Percentiles rank a stretch among this genome's conserved stretches.
Evolutionary conservation across 2,888 invertebrate genomes (phyloP).

Genomic region (Tinea trinotella): DNA sequence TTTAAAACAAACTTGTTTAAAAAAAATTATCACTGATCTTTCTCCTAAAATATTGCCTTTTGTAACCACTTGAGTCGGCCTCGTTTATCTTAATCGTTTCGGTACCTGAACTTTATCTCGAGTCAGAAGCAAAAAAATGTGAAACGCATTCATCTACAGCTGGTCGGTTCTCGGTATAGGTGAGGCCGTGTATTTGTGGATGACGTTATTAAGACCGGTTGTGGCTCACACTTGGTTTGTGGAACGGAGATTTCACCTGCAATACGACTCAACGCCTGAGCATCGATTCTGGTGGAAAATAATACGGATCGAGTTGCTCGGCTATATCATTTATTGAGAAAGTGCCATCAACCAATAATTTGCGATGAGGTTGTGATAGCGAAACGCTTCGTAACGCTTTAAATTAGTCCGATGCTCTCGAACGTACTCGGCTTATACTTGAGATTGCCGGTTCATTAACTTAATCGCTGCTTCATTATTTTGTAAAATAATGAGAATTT

Average conservation of each 20-base stretch:
- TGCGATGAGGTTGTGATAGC: slow-evolving; percentile 21
- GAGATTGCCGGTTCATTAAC: slow-evolving; percentile 1
- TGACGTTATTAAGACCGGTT: slow-evolving; percentile 13
- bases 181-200: neutral
- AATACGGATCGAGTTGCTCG: slow-evolving; percentile 23
- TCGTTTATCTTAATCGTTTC: slow-evolving; percentile 7
- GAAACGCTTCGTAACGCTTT: slow-evolving; percentile 8
- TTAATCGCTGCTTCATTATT: neutral
- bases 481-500: neutral
- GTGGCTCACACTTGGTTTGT: slow-evolving; percentile 34
- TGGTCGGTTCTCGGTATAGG: slow-evolving; percentile 2
- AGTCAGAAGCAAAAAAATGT: slow-evolving; percentile 12
- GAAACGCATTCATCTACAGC: slow-evolving; percentile 16
- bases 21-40: neutral
- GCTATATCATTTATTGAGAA: slow-evolving; percentile 31
- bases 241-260: slow-evolving; percentile 53
- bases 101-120: slow-evolving; percentile 12
- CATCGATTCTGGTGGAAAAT: slow-evolving; percentile 30
- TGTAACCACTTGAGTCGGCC: slow-evolving; percentile 7
- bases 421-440: neutral
- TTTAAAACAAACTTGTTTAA: neutral
- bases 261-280: slow-evolving; percentile 11
- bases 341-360: slow-evolving; percentile 30
- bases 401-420: neutral
- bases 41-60: slow-evolving; percentile 10